Evolutionary conservation across 2,797 vertebrate genomes (phyloP).

Genomic region (Selene dorsalis): DNA sequence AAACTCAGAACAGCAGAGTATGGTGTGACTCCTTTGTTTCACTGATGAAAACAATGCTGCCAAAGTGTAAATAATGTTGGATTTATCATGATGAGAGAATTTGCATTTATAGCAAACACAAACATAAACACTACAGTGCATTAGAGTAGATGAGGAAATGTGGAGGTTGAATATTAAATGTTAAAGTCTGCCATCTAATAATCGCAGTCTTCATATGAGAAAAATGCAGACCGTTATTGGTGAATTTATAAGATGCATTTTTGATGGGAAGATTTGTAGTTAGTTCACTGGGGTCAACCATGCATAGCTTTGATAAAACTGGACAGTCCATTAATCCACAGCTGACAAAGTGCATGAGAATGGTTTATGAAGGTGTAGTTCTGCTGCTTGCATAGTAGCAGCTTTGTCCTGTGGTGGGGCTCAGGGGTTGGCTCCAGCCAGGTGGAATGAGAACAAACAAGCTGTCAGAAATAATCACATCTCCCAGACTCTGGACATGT

Average conservation of each 20-base stretch:
- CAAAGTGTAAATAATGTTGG: not conserved
- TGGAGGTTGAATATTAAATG: not conserved
- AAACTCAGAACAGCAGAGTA: not conserved
- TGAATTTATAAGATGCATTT: not conserved
- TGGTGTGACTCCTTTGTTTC: not conserved
- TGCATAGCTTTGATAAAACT: conserved; percentile 10
- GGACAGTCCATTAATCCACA: not conserved
- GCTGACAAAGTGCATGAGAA: conserved; percentile 37
- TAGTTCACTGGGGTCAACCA: not conserved
- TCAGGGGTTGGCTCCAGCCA: conserved; percentile 76
- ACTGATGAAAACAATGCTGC: not conserved
- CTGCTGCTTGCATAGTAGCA: conserved; percentile 47
- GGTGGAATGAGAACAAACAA: conserved; percentile 86
- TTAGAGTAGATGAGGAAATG: not conserved
- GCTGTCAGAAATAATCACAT: conserved; percentile 84
- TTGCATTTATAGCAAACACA: not conserved
- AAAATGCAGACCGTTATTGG: not conserved
- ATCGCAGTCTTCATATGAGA: not conserved
- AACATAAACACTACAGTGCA: not conserved
- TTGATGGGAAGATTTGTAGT: not conserved
- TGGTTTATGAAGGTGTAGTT: conserved; percentile 58
- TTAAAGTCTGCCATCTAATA: not conserved
- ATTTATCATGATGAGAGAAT: conserved; percentile 4
- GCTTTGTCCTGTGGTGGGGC: conserved; percentile 66
- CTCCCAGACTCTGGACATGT: conserved; percentile 75